phyloP scores from a whole-genome alignment of 2,113 vertebrate genomes.

The Nipponia nippon region DNA sequence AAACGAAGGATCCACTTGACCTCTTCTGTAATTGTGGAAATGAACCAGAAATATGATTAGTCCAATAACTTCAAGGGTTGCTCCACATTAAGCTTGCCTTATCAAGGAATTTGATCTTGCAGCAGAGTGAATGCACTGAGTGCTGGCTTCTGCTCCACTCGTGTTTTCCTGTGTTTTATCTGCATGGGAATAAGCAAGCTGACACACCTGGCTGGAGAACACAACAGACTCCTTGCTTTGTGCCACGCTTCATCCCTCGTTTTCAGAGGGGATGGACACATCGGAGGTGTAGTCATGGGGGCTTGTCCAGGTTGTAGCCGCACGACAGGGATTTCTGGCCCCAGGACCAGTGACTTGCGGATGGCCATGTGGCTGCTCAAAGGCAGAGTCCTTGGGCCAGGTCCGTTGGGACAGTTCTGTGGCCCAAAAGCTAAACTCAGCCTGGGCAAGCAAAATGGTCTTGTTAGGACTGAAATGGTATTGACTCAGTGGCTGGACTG shows the following conservation, averaged over 20 bases:
- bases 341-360: neutral
- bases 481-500: neutral
- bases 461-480: neutral
- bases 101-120: neutral
- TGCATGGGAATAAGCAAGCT: accelerated
- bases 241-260: accelerated
- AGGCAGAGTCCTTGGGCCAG: neutral
- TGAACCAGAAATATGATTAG: neutral
- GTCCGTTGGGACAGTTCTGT: neutral
- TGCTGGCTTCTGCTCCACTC: neutral
- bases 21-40: neutral
- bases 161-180: accelerated
- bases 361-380: neutral
- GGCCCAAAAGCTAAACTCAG: neutral
- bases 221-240: accelerated
- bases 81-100: neutral
- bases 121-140: neutral
- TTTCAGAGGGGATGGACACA: neutral
- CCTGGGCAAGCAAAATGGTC: neutral
- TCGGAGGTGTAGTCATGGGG: neutral
- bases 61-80: neutral
- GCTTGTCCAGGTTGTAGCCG: neutral
- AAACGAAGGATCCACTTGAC: neutral
- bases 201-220: neutral
- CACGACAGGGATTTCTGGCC: neutral